Conservation (phyloP, 2,113 vertebrate species). For the Ctenodactylus gundi region DNA sequence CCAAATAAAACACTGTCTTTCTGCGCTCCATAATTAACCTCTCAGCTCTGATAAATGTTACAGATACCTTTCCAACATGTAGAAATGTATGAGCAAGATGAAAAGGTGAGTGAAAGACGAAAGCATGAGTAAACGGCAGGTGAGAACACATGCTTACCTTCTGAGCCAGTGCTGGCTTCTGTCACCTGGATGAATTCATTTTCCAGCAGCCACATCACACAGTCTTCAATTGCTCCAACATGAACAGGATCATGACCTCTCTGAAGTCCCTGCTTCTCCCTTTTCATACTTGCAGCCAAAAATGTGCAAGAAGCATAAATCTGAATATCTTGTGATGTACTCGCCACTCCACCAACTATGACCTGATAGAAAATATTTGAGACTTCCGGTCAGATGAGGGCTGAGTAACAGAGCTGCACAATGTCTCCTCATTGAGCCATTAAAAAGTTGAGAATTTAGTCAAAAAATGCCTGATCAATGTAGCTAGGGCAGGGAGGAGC, state of each 20-base stretch:
- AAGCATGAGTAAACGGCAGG: neutral
- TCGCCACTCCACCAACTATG: slow-evolving; percentile 94
- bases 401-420: too few species aligned
- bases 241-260: slow-evolving; percentile 73
- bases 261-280: slow-evolving; percentile 62
- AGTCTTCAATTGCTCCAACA: slow-evolving; percentile 89
- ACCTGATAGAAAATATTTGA: slow-evolving; percentile 85
- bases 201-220: slow-evolving; percentile 94
- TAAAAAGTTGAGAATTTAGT: too few species aligned
- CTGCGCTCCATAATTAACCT: neutral
- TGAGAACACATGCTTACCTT: slow-evolving; percentile 80
- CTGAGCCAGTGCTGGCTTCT: slow-evolving; percentile 78
- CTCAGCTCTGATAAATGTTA: neutral
- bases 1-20: neutral
- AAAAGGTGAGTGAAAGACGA: neutral
- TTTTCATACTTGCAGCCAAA: slow-evolving; percentile 88
- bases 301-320: slow-evolving; percentile 94
- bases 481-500: too few species aligned
- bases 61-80: neutral
- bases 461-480: too few species aligned
- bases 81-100: neutral
- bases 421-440: too few species aligned
- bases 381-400: slow-evolving; percentile 61
- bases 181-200: slow-evolving; percentile 95
- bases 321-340: slow-evolving; percentile 90